Percentiles rank a stretch among this genome's conserved stretches.
These are phyloP conservation scores for Lymantria monacha DNA, from an alignment of 2,888 invertebrate genomes.

Conservation along the genomic window DNA sequence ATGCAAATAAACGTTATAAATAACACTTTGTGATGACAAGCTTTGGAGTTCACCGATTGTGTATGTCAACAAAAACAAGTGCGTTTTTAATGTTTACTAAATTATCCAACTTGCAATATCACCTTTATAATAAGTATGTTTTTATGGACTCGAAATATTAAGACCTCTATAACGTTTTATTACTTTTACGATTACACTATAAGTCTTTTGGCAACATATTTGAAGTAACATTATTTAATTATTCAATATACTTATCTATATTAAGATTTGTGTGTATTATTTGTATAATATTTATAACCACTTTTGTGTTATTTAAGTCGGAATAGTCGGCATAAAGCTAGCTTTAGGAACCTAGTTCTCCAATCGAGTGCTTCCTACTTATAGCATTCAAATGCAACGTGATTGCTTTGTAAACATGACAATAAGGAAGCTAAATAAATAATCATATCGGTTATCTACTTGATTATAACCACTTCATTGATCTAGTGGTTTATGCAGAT, in stretches of 20 bases:
- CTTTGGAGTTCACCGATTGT: conserved; percentile 31
- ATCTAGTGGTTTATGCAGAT: too few species aligned
- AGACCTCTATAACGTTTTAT: conserved; percentile 75
- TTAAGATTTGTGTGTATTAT: conserved; percentile 68
- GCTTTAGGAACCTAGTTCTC: too few species aligned
- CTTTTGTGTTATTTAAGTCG: neutral
- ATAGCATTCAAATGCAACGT: too few species aligned
- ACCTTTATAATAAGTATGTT: conserved; percentile 55
- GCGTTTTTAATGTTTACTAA: conserved; percentile 37
- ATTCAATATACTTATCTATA: conserved; percentile 83
- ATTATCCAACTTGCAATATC: conserved; percentile 54
- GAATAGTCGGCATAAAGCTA: neutral
- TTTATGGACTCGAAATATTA: conserved; percentile 73
- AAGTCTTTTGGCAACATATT: conserved; percentile 80
- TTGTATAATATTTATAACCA: conserved; percentile 19
- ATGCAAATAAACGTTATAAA: conserved; percentile 35
- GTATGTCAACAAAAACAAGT: conserved; percentile 48
- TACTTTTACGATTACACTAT: conserved; percentile 78
- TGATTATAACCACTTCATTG: too few species aligned
- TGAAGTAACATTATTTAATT: conserved; percentile 82
- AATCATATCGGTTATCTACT: too few species aligned
- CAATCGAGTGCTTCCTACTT: too few species aligned
- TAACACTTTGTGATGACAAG: conserved; percentile 73
- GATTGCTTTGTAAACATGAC: too few species aligned
- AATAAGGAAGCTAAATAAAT: too few species aligned